A percentile compares a stretch with the other conserved stretches of the same genome.
Evolutionary conservation across 2,113 vertebrate genomes (phyloP).

Genomic region (Salvelinus namaycush): DNA sequence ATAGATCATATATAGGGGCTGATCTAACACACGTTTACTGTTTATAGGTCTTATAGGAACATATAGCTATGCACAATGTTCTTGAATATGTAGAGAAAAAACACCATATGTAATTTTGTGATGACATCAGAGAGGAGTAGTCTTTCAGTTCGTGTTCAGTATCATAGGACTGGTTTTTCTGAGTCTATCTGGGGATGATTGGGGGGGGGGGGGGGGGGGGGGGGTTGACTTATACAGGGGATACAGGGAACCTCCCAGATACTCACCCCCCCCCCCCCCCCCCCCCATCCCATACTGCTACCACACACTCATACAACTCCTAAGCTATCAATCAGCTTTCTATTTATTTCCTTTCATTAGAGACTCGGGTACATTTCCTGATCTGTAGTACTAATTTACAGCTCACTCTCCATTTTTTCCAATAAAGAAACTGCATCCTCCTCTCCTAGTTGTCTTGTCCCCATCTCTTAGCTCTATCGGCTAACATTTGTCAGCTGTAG

Average conservation of each 20-base stretch:
- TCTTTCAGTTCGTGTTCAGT: neutral
- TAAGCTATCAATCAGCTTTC: too few species aligned
- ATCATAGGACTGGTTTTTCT: neutral
- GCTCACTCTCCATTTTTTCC: too few species aligned
- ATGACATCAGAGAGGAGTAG: neutral
- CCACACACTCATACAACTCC: too few species aligned
- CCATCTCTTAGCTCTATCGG: too few species aligned
- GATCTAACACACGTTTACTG: neutral
- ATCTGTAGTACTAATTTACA: too few species aligned
- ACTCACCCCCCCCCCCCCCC: neutral
- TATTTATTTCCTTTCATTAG: too few species aligned
- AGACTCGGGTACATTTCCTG: too few species aligned
- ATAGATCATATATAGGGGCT: neutral
- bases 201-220: too few species aligned
- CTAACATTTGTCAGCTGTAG: too few species aligned
- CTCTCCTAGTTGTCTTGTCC: too few species aligned
- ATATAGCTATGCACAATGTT: neutral
- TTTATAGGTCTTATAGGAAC: neutral
- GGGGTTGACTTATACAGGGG: neutral
- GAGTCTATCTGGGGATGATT: constrained; percentile 10
- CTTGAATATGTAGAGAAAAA: neutral
- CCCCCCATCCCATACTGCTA: too few species aligned
- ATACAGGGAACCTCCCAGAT: constrained; percentile 12
- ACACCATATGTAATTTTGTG: neutral
- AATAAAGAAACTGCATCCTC: too few species aligned